phyloP scores from a whole-genome alignment of 2,888 invertebrate species.

The Psylliodes chrysocephalus region DNA sequence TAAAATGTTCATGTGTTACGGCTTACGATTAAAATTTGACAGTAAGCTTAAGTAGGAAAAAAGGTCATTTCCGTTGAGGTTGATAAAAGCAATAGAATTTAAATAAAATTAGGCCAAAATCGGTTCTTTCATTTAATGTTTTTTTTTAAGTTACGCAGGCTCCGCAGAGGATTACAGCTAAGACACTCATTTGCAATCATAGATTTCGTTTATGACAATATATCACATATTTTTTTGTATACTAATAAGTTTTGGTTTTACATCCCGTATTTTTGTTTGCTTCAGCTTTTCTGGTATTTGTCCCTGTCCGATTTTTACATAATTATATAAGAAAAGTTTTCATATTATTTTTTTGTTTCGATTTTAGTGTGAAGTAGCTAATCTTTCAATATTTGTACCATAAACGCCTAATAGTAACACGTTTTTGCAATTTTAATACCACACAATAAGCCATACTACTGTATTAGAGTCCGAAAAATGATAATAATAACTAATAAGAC shows the following conservation, averaged over 20 bases:
- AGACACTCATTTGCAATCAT: conserved; percentile 61
- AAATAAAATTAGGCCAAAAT: conserved; percentile 14
- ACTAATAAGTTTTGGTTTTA: conserved; percentile 45
- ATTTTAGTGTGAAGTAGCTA: conserved; percentile 63
- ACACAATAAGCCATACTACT: conserved; percentile 44
- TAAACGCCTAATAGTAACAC: conserved; percentile 56
- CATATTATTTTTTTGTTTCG: conserved; percentile 48
- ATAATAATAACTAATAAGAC: neutral
- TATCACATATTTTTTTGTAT: conserved; percentile 42
- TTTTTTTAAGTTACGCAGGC: conserved; percentile 46
- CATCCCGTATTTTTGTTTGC: conserved; percentile 50
- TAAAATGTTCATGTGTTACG: no score
- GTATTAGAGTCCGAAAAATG: conserved; percentile 28
- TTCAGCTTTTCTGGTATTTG: conserved; percentile 58
- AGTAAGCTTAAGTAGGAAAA: no score
- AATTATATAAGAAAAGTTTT: conserved; percentile 46
- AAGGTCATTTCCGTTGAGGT: neutral
- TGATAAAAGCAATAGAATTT: conserved; percentile 17
- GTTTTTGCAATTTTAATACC: conserved; percentile 48
- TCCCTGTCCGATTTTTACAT: conserved; percentile 53
- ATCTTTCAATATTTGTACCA: conserved; percentile 56
- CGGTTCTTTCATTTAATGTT: conserved; percentile 7
- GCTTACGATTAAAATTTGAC: no score
- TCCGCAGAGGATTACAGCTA: conserved; percentile 60
- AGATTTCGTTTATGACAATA: conserved; percentile 48